These are phyloP conservation scores for Macrotrachela quadricornifera DNA, from an alignment of 1,140 invertebrate genomes.

Conservation along the genomic window DNA sequence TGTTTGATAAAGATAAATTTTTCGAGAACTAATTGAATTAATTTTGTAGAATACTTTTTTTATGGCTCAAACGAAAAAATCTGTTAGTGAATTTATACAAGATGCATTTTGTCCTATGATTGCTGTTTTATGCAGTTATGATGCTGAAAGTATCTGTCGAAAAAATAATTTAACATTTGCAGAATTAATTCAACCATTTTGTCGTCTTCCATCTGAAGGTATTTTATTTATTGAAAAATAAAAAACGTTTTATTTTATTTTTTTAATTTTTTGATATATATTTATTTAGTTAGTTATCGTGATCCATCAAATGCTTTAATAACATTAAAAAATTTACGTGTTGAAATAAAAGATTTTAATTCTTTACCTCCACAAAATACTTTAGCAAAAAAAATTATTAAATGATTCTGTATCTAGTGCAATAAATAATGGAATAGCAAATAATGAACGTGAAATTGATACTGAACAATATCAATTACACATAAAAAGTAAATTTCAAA, in stretches of 20 bases:
- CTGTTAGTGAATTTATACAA: conserved; percentile 62
- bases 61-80: conserved; percentile 31
- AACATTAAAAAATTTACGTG: conserved; percentile 50
- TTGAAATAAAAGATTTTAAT: conserved; percentile 58
- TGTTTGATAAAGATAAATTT: too few relatives aligned
- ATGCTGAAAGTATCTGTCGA: conserved; percentile 56
- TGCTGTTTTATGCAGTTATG: conserved; percentile 54
- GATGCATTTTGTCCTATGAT: conserved; percentile 67
- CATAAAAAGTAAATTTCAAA: background rate
- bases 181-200: conserved; percentile 71
- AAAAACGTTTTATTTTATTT: too few relatives aligned
- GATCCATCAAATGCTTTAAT: conserved; percentile 53
- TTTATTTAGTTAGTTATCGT: conserved; percentile 46
- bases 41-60: too few relatives aligned
- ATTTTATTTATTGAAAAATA: too few relatives aligned
- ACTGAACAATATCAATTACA: background rate
- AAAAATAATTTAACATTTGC: conserved; percentile 75
- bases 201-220: conserved; percentile 53
- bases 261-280: background rate
- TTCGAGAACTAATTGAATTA: too few relatives aligned
- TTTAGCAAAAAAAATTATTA: conserved; percentile 56
- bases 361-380: conserved; percentile 54
- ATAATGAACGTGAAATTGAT: conserved; percentile 11
- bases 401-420: conserved; percentile 56
- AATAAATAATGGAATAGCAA: conserved; percentile 32